Percentiles rank a stretch among this genome's conserved stretches.
Evolutionary conservation across 1,140 invertebrate species (phyloP).

Genomic region (Lasioglossum albipes): DNA sequence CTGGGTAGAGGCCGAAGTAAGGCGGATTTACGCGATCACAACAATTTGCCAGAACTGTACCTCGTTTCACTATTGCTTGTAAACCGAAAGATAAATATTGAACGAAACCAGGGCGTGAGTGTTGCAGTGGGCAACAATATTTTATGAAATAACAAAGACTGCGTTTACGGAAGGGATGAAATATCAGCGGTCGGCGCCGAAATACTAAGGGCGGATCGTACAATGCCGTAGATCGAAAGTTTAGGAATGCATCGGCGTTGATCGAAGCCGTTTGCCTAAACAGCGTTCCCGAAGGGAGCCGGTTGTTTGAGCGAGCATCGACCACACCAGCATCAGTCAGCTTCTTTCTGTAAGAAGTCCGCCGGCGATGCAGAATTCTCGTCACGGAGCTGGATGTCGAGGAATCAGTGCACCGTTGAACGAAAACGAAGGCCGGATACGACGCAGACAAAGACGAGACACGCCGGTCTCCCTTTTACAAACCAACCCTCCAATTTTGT

Average conservation of each 20-base stretch:
- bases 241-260: background rate
- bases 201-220: background rate
- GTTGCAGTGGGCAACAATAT: background rate
- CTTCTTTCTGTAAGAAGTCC: background rate
- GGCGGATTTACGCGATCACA: no score
- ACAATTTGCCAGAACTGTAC: no score
- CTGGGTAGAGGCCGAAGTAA: no score
- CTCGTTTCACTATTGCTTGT: no score
- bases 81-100: no score
- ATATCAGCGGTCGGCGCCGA: background rate
- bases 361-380: conserved; percentile 40
- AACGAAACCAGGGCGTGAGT: no score
- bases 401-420: conserved; percentile 57
- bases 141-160: conserved; percentile 3
- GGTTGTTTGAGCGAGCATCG: conserved; percentile 27
- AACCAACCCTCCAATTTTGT: conserved; percentile 55
- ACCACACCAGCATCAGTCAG: background rate
- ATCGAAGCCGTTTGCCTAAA: conserved; percentile 29
- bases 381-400: conserved; percentile 56
- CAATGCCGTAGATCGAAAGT: background rate
- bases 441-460: conserved; percentile 55
- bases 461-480: conserved; percentile 29
- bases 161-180: background rate
- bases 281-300: conserved; percentile 20
- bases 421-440: conserved; percentile 45